Evolutionary conservation across 2,888 invertebrate species (phyloP).

Genomic region (Pyrrhosoma nymphula): DNA sequence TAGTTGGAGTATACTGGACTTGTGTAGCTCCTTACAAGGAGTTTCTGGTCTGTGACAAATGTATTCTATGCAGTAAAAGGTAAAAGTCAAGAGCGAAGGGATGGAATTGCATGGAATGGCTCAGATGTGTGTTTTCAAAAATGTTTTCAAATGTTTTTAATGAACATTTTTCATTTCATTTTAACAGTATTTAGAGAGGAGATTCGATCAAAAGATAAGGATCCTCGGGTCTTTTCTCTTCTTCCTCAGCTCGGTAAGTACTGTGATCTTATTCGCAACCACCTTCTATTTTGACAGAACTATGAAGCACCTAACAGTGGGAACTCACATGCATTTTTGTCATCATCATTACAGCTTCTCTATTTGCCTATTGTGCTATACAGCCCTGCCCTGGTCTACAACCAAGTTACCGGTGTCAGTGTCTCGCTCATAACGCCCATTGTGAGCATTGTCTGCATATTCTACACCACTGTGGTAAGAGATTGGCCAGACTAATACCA

Average conservation of each 20-base stretch:
- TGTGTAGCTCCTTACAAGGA: too few relatives aligned
- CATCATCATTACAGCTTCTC: neutral
- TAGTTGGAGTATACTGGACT: too few relatives aligned
- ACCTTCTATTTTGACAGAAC: neutral
- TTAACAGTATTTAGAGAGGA: constrained; percentile 84
- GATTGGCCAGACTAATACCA: neutral
- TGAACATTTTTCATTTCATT: neutral
- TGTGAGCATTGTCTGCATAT: constrained; percentile 93
- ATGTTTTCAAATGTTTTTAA: too few relatives aligned
- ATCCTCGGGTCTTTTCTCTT: constrained; percentile 85
- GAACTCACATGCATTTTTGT: neutral
- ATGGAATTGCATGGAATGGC: too few relatives aligned
- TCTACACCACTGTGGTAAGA: constrained; percentile 94
- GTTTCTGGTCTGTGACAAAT: too few relatives aligned
- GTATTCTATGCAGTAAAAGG: too few relatives aligned
- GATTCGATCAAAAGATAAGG: constrained; percentile 85
- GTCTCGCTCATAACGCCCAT: constrained; percentile 88
- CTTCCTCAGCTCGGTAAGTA: constrained; percentile 84
- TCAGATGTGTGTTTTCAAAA: too few relatives aligned
- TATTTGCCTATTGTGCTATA: constrained; percentile 32
- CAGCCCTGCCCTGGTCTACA: constrained; percentile 68
- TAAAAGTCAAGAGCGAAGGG: too few relatives aligned
- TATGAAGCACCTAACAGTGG: neutral
- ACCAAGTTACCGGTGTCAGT: constrained; percentile 89
- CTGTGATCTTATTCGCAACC: neutral